Conservation (phyloP, 2,888 invertebrate genomes). For the Branchipolynoe longqiensis region DNA sequence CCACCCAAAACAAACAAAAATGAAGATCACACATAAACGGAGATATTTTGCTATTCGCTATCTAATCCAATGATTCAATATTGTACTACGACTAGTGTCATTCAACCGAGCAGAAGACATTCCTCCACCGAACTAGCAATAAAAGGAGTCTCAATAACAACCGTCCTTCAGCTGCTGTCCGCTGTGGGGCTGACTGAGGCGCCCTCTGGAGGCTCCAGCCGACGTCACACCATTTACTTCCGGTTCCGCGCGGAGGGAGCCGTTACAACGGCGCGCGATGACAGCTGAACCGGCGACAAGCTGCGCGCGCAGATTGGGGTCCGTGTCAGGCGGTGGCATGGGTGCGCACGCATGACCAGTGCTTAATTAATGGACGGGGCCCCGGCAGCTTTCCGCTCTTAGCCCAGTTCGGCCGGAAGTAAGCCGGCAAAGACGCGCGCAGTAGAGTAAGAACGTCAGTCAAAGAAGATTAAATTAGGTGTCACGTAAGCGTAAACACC, state of each 20-base stretch:
- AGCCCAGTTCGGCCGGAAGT: background rate
- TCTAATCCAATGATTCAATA: too few species aligned
- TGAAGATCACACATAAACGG: too few species aligned
- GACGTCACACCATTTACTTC: background rate
- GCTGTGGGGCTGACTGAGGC: background rate
- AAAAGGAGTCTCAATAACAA: too few species aligned
- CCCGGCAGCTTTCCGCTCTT: background rate
- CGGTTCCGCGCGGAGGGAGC: background rate
- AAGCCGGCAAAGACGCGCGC: background rate
- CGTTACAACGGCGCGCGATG: background rate
- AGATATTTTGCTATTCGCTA: too few species aligned
- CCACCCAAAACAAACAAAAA: too few species aligned
- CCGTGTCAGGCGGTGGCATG: background rate
- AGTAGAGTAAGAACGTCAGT: background rate
- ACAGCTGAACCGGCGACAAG: constrained; percentile 29
- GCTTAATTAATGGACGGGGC: constrained; percentile 8
- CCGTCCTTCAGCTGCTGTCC: too few species aligned
- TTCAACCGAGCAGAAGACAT: too few species aligned
- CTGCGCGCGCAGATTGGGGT: background rate
- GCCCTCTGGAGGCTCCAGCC: background rate
- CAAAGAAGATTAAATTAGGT: too few species aligned
- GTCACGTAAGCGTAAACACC: too few species aligned
- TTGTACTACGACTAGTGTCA: too few species aligned
- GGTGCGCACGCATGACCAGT: background rate
- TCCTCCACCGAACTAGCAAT: too few species aligned